Evolutionary conservation across 2,888 invertebrate species (phyloP).

Genomic region (Dynastes maya): DNA sequence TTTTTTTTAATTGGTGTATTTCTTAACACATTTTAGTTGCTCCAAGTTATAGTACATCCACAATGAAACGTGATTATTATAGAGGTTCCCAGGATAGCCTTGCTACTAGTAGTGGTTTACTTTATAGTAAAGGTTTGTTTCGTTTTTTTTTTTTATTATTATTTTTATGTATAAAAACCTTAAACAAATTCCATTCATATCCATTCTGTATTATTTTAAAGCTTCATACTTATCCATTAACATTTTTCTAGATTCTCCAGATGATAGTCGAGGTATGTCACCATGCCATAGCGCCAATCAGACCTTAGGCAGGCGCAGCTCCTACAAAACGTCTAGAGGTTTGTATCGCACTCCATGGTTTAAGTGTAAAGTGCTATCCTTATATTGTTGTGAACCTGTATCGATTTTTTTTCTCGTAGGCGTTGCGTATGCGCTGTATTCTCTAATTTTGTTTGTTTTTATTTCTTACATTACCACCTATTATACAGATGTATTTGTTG

Average conservation of each 20-base stretch:
- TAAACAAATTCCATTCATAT: neutral
- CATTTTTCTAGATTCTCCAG: constrained; percentile 77
- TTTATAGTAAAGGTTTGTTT: constrained; percentile 81
- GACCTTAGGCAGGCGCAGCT: constrained; percentile 86
- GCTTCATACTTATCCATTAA: neutral
- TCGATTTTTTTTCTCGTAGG: constrained; percentile 27
- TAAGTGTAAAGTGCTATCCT: constrained; percentile 27
- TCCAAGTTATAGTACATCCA: constrained; percentile 73
- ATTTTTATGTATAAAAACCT: neutral
- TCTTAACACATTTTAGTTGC: constrained; percentile 61
- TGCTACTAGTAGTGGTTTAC: constrained; percentile 79
- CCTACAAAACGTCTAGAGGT: constrained; percentile 92
- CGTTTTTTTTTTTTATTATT: constrained; percentile 57
- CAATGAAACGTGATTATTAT: constrained; percentile 92
- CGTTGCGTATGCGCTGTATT: constrained; percentile 51
- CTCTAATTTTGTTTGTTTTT: constrained; percentile 46
- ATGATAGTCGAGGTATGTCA: constrained; percentile 83
- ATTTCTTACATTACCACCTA: neutral
- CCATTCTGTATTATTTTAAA: neutral
- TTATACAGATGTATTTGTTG: constrained; percentile 15
- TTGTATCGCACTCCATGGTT: constrained; percentile 53
- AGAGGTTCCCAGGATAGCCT: constrained; percentile 93
- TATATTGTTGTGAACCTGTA: constrained; percentile 35
- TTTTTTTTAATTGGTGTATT: constrained; percentile 54
- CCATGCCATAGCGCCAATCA: constrained; percentile 78